Conservation (phyloP, 2,113 vertebrate species). For the Megaceryle torquata region DNA sequence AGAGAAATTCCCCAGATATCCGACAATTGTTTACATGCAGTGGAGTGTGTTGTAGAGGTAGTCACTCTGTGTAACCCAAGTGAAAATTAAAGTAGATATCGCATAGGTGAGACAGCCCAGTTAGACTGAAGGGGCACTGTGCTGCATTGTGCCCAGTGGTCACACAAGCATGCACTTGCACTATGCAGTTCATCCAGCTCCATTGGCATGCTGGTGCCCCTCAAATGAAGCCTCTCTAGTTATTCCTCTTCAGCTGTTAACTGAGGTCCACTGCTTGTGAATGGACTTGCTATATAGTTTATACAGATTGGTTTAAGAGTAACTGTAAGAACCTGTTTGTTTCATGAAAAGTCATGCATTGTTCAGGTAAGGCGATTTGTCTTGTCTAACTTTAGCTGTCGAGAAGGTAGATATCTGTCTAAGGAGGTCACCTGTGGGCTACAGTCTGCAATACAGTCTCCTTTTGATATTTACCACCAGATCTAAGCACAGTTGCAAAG, state of each 20-base stretch:
- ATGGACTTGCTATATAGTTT: not conserved
- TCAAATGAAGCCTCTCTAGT: not conserved
- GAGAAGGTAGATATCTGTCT: not conserved
- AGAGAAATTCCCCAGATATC: not conserved
- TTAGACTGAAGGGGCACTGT: not conserved
- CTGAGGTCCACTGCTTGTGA: not conserved
- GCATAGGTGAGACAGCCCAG: not conserved
- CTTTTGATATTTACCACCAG: not conserved
- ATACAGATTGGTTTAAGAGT: not conserved
- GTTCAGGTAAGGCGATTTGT: not conserved
- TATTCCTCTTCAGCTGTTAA: not conserved
- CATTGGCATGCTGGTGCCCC: rapidly evolving
- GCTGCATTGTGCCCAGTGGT: not conserved
- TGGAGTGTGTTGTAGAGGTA: not conserved
- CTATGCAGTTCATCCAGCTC: not conserved
- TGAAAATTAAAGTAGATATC: not conserved
- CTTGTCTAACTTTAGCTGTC: not conserved
- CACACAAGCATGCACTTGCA: not conserved
- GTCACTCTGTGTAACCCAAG: not conserved
- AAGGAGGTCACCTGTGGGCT: not conserved
- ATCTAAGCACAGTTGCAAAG: not conserved
- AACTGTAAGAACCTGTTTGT: not conserved
- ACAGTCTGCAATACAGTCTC: not conserved
- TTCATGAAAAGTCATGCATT: not conserved
- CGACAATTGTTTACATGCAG: not conserved